Evolutionary conservation across 2,113 vertebrate species (phyloP), one percentile per base, ranked within the genome.

Genomic region (Gymnarchus niloticus): DNA sequence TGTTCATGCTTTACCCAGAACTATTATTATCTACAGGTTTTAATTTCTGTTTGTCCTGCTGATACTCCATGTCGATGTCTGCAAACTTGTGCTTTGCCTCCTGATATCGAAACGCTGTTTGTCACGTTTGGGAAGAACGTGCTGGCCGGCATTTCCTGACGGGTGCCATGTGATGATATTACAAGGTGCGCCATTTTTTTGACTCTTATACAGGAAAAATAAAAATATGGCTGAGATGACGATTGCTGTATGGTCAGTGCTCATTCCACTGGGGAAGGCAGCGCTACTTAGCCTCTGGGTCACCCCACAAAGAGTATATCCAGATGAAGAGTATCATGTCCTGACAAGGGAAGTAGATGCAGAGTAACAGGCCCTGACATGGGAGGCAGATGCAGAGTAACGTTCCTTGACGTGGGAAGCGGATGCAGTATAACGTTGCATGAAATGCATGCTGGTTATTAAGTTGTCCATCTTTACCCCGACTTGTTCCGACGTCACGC

Each of bases 1-100:
- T 95, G 92, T 95, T 93, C 93, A 93, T 90, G 88, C 19, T 56
- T 49, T 86, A 90, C 85, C 81, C 46, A 0, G 88, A 33, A 23
- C 90, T 41, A 56, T 28, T 23, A 10, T 57, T 23, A 41, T 56
- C 51, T 17, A 37, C 65, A 54, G 23, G 52, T 56, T 23, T 21
- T 78, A 78, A 78, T 78, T n/a, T 78, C 76, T 78, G 76, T 48
- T 46, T 78, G 14, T 78, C 76, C 76, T 48, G 3, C 44, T 3
- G 8, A 17, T 19, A 23, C 23, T 48, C 46, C 44, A 37, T 48
- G 44, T 78, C 19, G 44, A 44, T 37, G 44, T 78, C 44, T 48
- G 76, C 65, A 14, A 17, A 48, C 76, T 25, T 78, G 37, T n/a
- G 76, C 44, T 46, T 48, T 19, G 6, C 37, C 23, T 8, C 37